Conservation (phyloP, 2,113 vertebrate genomes). For the Carassius carassius region DNA sequence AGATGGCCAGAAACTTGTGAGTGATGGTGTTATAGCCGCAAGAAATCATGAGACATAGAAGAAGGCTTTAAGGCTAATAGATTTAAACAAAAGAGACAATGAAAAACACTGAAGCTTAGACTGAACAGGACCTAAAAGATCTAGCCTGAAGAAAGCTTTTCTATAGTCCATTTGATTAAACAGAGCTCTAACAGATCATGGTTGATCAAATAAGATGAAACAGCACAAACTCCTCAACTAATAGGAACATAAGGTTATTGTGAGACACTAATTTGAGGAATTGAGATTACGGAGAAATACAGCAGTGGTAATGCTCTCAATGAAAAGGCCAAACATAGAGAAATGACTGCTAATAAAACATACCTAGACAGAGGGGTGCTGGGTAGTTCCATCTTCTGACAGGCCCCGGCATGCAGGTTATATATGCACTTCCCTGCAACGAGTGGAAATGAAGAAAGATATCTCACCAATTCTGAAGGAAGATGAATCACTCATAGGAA, state of each 20-base stretch:
- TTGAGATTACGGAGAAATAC: conserved; percentile 7
- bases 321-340: conserved; percentile 46
- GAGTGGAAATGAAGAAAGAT: conserved; percentile 50
- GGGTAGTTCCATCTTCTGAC: conserved; percentile 99
- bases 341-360: conserved; percentile 43
- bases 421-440: conserved; percentile 90
- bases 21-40: neutral
- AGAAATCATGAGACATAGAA: neutral
- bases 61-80: conserved; percentile 29
- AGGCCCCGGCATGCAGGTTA: conserved; percentile 98
- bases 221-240: neutral
- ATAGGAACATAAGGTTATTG: neutral
- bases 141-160: conserved; percentile 7
- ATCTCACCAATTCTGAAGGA: conserved; percentile 4
- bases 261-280: neutral
- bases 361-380: conserved; percentile 94
- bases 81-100: conserved; percentile 13
- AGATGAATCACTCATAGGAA: neutral
- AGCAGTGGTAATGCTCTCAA: conserved; percentile 36
- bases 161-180: conserved; percentile 14
- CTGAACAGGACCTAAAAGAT: conserved; percentile 8
- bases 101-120: neutral
- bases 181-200: neutral
- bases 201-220: conserved; percentile 28
- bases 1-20: neutral